A percentile compares a stretch with the other conserved stretches of the same genome.
Conservation (phyloP, 2,888 invertebrate genomes). For the Lasioglossum figueresi region DNA sequence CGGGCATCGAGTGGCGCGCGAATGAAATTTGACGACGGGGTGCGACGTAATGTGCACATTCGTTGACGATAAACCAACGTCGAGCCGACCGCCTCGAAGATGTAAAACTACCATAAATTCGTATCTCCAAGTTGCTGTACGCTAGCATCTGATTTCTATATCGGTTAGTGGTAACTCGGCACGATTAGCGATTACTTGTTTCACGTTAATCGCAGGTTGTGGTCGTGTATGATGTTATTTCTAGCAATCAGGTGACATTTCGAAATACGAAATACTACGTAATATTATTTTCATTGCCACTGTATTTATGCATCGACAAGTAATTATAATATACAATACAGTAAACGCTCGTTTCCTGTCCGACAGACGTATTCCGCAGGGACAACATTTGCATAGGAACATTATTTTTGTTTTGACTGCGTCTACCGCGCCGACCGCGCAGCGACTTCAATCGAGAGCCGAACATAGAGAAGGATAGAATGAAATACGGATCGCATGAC, state of each 20-base stretch:
- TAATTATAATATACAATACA: neutral
- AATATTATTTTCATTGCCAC: neutral
- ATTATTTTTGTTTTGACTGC: too few species aligned
- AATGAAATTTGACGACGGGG: conserved; percentile 53
- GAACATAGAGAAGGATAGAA: too few species aligned
- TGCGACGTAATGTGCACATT: conserved; percentile 28
- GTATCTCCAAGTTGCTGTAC: neutral
- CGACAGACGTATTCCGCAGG: too few species aligned
- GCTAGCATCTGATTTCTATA: neutral
- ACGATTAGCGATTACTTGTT: neutral
- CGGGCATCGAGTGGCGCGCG: conserved; percentile 40
- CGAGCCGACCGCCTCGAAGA: neutral
- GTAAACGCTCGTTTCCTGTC: too few species aligned
- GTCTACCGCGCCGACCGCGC: too few species aligned
- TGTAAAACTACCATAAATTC: conserved; percentile 37
- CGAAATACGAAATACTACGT: neutral
- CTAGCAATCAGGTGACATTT: neutral
- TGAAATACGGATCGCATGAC: too few species aligned
- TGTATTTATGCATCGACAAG: neutral
- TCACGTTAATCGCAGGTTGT: neutral
- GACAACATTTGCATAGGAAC: too few species aligned
- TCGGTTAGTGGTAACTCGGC: too few species aligned
- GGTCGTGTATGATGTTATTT: neutral
- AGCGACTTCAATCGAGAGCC: too few species aligned
- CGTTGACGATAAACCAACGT: conserved; percentile 27